Evolutionary conservation across 1,140 invertebrate species (phyloP).

Genomic region (Drosophila arawakana): DNA sequence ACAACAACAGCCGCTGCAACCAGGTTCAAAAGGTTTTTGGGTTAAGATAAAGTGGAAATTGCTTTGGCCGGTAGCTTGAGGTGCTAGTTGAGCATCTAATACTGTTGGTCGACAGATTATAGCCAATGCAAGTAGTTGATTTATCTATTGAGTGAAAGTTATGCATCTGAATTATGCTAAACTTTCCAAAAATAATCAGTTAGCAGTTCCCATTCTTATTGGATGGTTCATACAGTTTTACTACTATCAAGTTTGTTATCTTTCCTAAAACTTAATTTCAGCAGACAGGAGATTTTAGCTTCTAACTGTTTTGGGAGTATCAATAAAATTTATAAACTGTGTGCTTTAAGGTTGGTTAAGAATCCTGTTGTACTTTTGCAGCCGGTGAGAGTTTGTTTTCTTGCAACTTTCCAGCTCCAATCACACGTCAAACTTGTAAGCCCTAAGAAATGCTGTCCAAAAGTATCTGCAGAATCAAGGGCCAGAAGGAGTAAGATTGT

Average conservation of each 20-base stretch:
- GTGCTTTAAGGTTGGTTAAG: not conserved
- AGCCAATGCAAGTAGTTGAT: conserved; percentile 17
- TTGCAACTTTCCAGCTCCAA: conserved; percentile 3
- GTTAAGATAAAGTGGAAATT: conserved; percentile 64
- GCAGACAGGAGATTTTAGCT: no score
- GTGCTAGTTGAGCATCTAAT: conserved; percentile 34
- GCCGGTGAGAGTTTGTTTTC: not conserved
- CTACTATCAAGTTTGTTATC: not conserved
- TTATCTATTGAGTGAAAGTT: conserved; percentile 35
- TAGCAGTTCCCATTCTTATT: not conserved
- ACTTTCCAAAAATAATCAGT: conserved; percentile 24
- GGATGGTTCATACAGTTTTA: no score
- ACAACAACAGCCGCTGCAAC: conserved; percentile 1
- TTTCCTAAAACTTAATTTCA: not conserved
- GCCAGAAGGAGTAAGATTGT: conserved; percentile 13
- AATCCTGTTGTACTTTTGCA: not conserved
- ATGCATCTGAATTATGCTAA: conserved; percentile 3
- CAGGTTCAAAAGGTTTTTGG: conserved; percentile 64
- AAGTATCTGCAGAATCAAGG: conserved; percentile 25
- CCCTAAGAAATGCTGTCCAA: conserved; percentile 1
- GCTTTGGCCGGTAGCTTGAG: conserved; percentile 38
- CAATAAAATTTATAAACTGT: no score
- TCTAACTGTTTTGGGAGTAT: no score
- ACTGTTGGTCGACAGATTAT: conserved; percentile 12
- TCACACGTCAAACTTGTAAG: conserved; percentile 28